Evolutionary conservation across 2,888 invertebrate genomes (phyloP), one percentile per base, ranked within the genome.

Genomic region (Oscheius sp.): DNA sequence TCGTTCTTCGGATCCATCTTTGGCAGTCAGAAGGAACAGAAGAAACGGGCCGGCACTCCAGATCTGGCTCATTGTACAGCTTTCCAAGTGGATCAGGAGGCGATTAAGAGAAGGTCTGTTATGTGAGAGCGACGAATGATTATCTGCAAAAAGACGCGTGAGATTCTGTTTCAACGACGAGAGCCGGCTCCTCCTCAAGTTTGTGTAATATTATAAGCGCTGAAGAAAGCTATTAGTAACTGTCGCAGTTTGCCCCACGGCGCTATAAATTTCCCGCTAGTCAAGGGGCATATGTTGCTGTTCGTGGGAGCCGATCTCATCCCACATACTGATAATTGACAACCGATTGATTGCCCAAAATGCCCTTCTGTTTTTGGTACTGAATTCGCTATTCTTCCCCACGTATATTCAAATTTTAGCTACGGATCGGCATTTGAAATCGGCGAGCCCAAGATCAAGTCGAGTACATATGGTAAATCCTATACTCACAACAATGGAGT

Each of bases 381-480:
- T 48, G 47, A 58, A 33, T 53, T 53, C 21, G 21, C 21, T 21
- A 21, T 21, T 21, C 21, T n/a, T 29, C 51, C 9, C 4, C 11
- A 42, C n/a, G 9, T 57, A 42, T 5, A 42, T 42, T 42, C 7
- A 7, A 3, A 42, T 80, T 78, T 21, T 74, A 80, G 80, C 50
- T 77, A 77, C 33, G 76, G 79, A 4, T 81, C 81, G 3, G 81
- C 81, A n/a, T 81, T 78, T 71, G 81, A 81, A 63, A 77, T 81
- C 62, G 73, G 53, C 53, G 73, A 73, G 32, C 42, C 59, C 29
- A 70, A 58, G 33, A 60, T 60, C 32, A 51, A 51, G 50, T 48
- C 48, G 4, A 68, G 35, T 55, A 50, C 13, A 11, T 68, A 33
- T 21, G 68, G 55, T 7, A 35, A 53, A 21, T 3, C n/a, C 35